Evolutionary conservation across 2,113 vertebrate species (phyloP), one percentile per base, ranked within the genome.

Genomic region (Phalacrocorax brasilianus): DNA sequence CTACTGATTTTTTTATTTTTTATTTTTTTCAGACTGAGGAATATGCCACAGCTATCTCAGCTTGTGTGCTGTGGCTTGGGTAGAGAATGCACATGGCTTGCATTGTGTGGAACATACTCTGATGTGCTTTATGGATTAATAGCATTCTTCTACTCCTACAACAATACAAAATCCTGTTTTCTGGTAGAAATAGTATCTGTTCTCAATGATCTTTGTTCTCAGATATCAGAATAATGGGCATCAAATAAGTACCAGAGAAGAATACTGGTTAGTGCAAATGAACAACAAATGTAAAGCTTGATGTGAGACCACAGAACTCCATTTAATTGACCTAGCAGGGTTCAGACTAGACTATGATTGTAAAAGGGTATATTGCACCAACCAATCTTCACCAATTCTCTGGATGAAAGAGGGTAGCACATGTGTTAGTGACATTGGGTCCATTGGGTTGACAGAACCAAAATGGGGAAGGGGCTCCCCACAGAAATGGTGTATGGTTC

Each of bases 141-240:
- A 53, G 71, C 76, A 96, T 95, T 96, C 95, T 93, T 89, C 91
- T 96, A 92, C 84, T 95, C 50, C 49, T 95, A 22, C 53, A 89
- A 85, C 68, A 91, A 76, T 63, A 47, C 28, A 82, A 74, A 95
- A 91, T 65, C 85, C 50, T 10, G n/a, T 75, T 95, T 90, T 50
- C 83, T 95, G 26, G 50, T 66, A 68, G 92, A 93, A 96, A 73
- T 19, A 82, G 28, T 94, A 91, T 93, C 84, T 95, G 89, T 73
- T 91, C 91, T 83, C 66, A 92, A 76, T 78, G 93, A 89, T 91
- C 96, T 79, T 92, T 91, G 73, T 95, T 97, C 95, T 96, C 97
- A 91, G 87, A 95, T 96, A 93, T 93, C 96, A 93, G 80, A 91
- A 80, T 76, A 93, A 95, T 40, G 66, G 23, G 18, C 77, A 91